A percentile compares a stretch with the other conserved stretches of the same genome.
Evolutionary conservation across 2,888 invertebrate species (phyloP).

Genomic region (Incurvaria masculella): DNA sequence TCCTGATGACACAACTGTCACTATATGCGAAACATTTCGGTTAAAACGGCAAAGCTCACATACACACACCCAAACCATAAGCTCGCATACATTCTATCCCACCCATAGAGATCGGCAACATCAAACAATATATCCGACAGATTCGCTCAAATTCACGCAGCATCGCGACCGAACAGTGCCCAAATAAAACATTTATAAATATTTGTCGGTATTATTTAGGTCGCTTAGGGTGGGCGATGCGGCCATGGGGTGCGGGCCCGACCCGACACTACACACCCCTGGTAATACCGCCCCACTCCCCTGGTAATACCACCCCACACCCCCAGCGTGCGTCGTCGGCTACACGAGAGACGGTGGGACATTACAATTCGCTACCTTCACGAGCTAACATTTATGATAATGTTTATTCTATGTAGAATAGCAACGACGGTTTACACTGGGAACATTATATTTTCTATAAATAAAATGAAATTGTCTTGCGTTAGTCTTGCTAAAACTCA

Average conservation of each 20-base stretch:
- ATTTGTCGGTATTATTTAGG: slow-evolving; percentile 40
- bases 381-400: no score
- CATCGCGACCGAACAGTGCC: slow-evolving; percentile 22
- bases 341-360: not conserved
- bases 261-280: not conserved
- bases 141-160: slow-evolving; percentile 13
- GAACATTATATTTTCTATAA: no score
- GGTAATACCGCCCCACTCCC: not conserved
- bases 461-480: no score
- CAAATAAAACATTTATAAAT: slow-evolving; percentile 53
- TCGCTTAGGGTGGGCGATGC: not conserved
- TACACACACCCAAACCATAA: no score
- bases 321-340: not conserved
- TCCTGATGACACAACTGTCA: no score
- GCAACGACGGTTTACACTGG: no score
- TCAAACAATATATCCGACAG: slow-evolving; percentile 2
- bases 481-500: no score
- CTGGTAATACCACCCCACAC: not conserved
- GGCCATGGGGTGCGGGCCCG: not conserved
- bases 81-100: no score
- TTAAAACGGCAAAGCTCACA: no score
- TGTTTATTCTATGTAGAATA: no score
- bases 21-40: no score
- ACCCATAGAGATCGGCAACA: no score
- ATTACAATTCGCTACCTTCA: not conserved